Evolutionary conservation across 1,140 invertebrate species (phyloP).

Genomic region (Drosophila arizonae): DNA sequence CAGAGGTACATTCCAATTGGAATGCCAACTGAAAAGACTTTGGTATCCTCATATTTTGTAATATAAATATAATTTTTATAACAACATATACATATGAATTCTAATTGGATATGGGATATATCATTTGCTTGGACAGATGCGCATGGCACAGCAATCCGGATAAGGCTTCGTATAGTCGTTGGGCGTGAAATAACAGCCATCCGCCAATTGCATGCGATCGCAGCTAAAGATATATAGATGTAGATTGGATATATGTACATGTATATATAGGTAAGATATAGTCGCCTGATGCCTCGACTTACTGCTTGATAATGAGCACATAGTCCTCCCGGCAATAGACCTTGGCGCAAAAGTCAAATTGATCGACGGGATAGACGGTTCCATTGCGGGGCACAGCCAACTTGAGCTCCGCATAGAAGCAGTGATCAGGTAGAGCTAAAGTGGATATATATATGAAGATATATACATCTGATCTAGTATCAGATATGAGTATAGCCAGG

Average conservation of each 20-base stretch:
- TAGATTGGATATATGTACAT: conserved; percentile 3
- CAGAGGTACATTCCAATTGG: too few species aligned
- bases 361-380: conserved; percentile 39
- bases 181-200: conserved; percentile 42
- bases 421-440: conserved; percentile 44
- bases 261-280: too few species aligned
- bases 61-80: too few species aligned
- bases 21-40: too few species aligned
- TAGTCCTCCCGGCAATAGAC: conserved; percentile 65
- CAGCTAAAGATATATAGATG: conserved; percentile 40
- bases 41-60: too few species aligned
- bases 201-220: conserved; percentile 44
- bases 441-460: not conserved
- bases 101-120: not conserved
- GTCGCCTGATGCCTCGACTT: conserved; percentile 14
- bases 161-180: conserved; percentile 50
- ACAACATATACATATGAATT: not conserved
- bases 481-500: not conserved
- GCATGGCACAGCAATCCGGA: conserved; percentile 57
- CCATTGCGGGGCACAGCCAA: conserved; percentile 53
- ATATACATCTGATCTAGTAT: not conserved
- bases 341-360: conserved; percentile 42
- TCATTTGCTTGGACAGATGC: conserved; percentile 25
- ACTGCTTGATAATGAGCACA: conserved; percentile 66
- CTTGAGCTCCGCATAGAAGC: conserved; percentile 64